Evolutionary conservation across 2,888 invertebrate genomes (phyloP).

Genomic region (Pardosa pseudoannulata): DNA sequence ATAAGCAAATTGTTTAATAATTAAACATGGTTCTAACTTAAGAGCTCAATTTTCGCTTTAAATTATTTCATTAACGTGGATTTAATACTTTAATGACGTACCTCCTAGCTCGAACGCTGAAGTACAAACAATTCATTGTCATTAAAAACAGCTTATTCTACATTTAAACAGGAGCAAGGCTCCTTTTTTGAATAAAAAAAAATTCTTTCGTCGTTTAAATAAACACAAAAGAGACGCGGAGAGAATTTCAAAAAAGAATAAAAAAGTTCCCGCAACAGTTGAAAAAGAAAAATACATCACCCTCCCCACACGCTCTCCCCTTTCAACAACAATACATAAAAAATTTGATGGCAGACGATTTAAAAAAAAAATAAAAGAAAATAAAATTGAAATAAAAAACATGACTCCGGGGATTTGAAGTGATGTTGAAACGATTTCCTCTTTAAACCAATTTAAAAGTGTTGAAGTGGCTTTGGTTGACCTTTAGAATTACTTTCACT

Average conservation of each 20-base stretch:
- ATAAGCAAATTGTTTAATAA: conserved; percentile 9
- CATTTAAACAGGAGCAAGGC: neutral
- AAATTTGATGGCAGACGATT: conserved; percentile 31
- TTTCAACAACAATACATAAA: conserved; percentile 27
- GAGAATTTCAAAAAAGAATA: neutral
- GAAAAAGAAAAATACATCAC: conserved; percentile 19
- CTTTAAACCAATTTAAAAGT: conserved; percentile 72
- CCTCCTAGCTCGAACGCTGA: neutral
- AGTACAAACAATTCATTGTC: conserved; percentile 17
- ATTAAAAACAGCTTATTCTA: conserved; percentile 10
- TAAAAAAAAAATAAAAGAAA: conserved; percentile 54
- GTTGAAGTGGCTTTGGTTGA: conserved; percentile 71
- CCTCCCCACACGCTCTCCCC: conserved; percentile 25
- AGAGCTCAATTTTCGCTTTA: neutral
- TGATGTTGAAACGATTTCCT: conserved; percentile 71
- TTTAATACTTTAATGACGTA: neutral
- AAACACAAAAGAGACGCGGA: neutral
- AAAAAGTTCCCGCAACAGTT: conserved; percentile 15
- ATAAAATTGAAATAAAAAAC: conserved; percentile 71
- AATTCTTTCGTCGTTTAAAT: conserved; percentile 4
- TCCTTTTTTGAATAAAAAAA: neutral
- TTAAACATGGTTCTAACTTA: neutral
- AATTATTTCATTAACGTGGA: conserved; percentile 3
- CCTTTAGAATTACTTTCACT: conserved; percentile 72
- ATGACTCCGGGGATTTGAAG: conserved; percentile 69